Evolutionary conservation across 2,113 vertebrate genomes (phyloP), one percentile per base, ranked within the genome.

Genomic region (Synodontis membranacea): DNA sequence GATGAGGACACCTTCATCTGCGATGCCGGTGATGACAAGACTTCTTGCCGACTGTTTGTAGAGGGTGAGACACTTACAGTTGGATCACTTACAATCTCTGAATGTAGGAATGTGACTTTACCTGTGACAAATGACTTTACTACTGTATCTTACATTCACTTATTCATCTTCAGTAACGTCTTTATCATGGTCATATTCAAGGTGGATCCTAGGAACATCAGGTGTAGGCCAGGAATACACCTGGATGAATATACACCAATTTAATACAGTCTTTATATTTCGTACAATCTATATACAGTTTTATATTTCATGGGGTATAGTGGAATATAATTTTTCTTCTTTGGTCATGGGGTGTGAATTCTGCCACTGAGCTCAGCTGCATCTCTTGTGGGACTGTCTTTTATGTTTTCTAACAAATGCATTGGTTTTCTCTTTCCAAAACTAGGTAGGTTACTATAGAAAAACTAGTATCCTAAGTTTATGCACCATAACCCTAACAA

Each of bases 1-100:
- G 98, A 99, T 0, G 98, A 99, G 85, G 98, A 97, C 89, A 95
- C 93, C 0, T 99, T 99, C 86, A 97, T 94, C 0, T 99, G 98
- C 3, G 97, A 99, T 0, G 97, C 97, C 0, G 94, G 94, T 0
- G 96, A 99, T 15, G 96, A 97, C 87, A 94, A 95, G 91, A 98
- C 96, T 78, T 96, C 95, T 0, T 98, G 97, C 70, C 96, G 96
- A 88, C 97, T 99, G 91, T 95, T 97, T 0, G 97, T 99, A 78
- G 98, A 99, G 95, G 97, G 98, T 99, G 92, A 81, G 88, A 90
- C 62, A 80, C 46, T 58, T 80, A 42, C n/a, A 28, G 17, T 68
- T 60, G 9, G 70, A 25, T 81, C 31, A 82, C 64, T 31, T 48
- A 75, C 17, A 46, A 9, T 62, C 80, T 42, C 17, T 44, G 37